Evolutionary conservation across 1,140 invertebrate species (phyloP).

Genomic region (Zelostemma sp.): DNA sequence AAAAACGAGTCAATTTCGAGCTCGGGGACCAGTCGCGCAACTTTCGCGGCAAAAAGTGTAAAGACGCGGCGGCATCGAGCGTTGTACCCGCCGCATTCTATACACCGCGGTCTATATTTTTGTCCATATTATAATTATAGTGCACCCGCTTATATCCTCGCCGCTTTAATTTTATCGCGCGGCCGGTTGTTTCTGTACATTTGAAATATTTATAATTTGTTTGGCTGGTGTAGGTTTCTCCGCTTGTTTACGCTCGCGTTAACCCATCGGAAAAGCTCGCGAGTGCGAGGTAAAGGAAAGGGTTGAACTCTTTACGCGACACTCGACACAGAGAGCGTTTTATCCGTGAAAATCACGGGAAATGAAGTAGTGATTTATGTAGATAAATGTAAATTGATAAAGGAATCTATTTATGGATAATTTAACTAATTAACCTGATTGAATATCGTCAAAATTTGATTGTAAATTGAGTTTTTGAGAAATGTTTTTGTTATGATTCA

Average conservation of each 20-base stretch:
- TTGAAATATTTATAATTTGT: conserved; percentile 41
- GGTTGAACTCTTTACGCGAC: too few relatives aligned
- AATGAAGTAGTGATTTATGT: too few relatives aligned
- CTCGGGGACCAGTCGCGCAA: neutral
- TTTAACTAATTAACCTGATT: too few relatives aligned
- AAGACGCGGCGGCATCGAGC: conserved; percentile 15
- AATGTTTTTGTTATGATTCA: too few relatives aligned
- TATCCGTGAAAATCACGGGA: too few relatives aligned
- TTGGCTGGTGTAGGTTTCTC: neutral
- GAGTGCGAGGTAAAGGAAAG: too few relatives aligned
- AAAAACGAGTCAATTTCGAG: neutral
- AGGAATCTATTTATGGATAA: too few relatives aligned
- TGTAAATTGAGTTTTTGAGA: too few relatives aligned
- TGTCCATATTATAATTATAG: conserved; percentile 45
- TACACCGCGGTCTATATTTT: conserved; percentile 44
- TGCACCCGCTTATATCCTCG: conserved; percentile 43
- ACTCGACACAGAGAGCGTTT: too few relatives aligned
- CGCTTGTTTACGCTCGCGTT: neutral
- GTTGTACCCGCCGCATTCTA: conserved; percentile 34
- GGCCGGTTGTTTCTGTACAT: conserved; percentile 36
- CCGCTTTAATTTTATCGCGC: conserved; percentile 45
- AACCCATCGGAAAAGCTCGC: neutral
- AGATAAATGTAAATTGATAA: too few relatives aligned
- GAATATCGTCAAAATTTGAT: too few relatives aligned
- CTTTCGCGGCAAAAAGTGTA: neutral